Conservation (phyloP, 1,140 invertebrate genomes). For the Reticulitermes speratus region DNA sequence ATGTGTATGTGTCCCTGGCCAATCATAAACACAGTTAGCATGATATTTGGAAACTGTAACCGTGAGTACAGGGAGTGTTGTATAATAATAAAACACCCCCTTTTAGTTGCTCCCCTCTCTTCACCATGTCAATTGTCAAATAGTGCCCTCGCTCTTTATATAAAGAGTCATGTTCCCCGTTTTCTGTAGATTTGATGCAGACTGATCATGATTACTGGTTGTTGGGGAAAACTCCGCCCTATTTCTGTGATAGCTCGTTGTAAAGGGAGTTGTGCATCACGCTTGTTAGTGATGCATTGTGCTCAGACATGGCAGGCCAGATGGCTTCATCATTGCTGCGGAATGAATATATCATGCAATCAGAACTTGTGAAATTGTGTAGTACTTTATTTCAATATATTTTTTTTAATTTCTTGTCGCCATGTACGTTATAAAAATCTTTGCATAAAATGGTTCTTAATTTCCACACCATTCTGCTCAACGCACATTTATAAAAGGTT, state of each 20-base stretch:
- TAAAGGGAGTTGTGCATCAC: background rate
- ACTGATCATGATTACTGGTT: background rate
- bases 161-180: background rate
- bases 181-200: background rate
- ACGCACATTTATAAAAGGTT: no score
- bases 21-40: background rate
- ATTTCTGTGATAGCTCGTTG: background rate
- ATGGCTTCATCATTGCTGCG: background rate
- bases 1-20: background rate
- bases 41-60: background rate
- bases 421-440: no score
- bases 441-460: no score
- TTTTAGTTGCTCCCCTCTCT: background rate
- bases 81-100: constrained; percentile 6
- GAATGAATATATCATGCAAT: no score
- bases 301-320: background rate
- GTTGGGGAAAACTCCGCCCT: background rate
- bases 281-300: background rate
- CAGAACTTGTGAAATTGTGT: no score
- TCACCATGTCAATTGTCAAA: background rate
- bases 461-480: no score
- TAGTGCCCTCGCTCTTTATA: background rate
- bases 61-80: background rate
- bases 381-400: no score
- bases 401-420: no score